These are phyloP conservation scores for Byasa hedistus DNA, from an alignment of 2,888 invertebrate species.

Conservation along the genomic window DNA sequence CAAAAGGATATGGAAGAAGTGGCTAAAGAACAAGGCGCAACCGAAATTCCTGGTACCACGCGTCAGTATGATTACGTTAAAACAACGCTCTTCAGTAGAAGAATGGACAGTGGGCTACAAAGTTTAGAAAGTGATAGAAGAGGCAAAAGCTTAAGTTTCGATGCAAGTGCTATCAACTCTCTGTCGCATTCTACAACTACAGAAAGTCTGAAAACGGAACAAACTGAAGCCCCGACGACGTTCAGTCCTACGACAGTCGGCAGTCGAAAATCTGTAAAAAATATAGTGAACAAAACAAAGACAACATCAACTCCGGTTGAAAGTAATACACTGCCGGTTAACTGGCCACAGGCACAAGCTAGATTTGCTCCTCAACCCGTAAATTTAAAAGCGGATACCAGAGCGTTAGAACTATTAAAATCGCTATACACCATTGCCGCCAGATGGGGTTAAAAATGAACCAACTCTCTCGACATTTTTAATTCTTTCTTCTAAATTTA, in stretches of 20 bases:
- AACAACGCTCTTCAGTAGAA: conserved; percentile 48
- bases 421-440: conserved; percentile 92
- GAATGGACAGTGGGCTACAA: conserved; percentile 45
- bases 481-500: conserved; percentile 9
- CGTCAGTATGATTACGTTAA: conserved; percentile 47
- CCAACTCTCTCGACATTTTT: conserved; percentile 4
- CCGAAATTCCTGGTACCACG: conserved; percentile 48
- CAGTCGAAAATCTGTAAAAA: conserved; percentile 62
- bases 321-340: conserved; percentile 49
- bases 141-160: conserved; percentile 60
- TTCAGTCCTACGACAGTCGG: conserved; percentile 51
- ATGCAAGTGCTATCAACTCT: conserved; percentile 64
- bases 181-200: conserved; percentile 61
- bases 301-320: conserved; percentile 45
- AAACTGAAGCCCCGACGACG: conserved; percentile 56
- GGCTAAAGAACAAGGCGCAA: conserved; percentile 59
- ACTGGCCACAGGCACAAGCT: conserved; percentile 66
- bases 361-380: conserved; percentile 51
- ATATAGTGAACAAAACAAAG: conserved; percentile 27
- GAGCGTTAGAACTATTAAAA: conserved; percentile 90
- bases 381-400: conserved; percentile 81
- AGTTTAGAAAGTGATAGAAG: conserved; percentile 38
- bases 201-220: conserved; percentile 47
- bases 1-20: conserved; percentile 77
- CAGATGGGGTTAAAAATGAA: conserved; percentile 82